Evolutionary conservation across 2,888 invertebrate genomes (phyloP), one percentile per base, ranked within the genome.

Genomic region (Drosophila anceps): DNA sequence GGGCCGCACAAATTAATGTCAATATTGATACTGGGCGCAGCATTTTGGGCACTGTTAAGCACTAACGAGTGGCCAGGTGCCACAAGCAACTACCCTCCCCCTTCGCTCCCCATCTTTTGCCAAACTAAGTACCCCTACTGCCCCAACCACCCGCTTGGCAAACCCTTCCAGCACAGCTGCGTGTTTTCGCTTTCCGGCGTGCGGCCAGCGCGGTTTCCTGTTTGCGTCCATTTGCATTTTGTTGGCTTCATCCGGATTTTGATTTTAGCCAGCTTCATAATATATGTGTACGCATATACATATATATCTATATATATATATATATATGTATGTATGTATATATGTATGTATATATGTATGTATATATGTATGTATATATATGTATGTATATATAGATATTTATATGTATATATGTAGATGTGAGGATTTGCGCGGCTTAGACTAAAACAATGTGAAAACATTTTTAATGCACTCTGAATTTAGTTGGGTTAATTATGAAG

Each of bases 21-120:
- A 84, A 89, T 89, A 84, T 84, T 87, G 90, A 76, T 84, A 84
- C 82, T 84, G 79, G 76, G 69, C 90, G 62, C 68, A 76, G 79
- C 68, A 73, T 87, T 89, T 89, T 77, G 66, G 79, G 70, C 65
- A 13, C 70, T 50, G 79, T 73, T 87, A 71, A 73, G 84, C 79
- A 57, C 73, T 84, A 87, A 87, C 84, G 84, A 84, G 79, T 63
- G 76, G 64, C 69, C 80, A 72, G 85, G 63, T 82, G 82, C 62
- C 69, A 50, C 61, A 66, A 55, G 37, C 71, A 69, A 62, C 51
- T 51, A 77, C 8, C 24, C 37, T 20, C 9, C 10, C 13, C 27
- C 24, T 15, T 37, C 6, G 3, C 9, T 15, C 46, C 10, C 31
- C 15, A n/a, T 13, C 2, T 24, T 7, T 20, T 0, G 27, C n/a